Base-by-base conservation (phyloP, 2,888 invertebrate genomes). In the Drosophila anomelani region DNA sequence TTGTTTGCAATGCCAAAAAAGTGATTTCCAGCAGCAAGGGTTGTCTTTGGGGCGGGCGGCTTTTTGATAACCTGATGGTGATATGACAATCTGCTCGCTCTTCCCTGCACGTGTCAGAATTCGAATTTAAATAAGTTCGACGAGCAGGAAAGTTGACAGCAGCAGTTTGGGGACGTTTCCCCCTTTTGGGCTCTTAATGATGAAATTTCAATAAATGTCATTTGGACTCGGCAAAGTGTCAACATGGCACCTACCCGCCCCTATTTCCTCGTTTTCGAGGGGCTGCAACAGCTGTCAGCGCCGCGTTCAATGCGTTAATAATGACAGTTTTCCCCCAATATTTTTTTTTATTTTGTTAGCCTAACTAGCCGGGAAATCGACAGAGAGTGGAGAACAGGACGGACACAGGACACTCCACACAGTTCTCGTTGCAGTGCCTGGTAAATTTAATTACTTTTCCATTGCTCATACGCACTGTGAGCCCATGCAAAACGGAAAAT, bases 361-460 rank as follows among this genome's bases (percentile, higher is more conserved):
- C 41, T 75, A 53, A 66, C 64, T 66, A 64, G 66, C 64, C 67
- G 64, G 66, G 41, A 66, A 58, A 64, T 43, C 47, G 64, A 49
- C 66, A 66, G 77, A 75, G 64, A 72, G 71, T 54, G 39, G 39
- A 15, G 23, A n/a, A 26, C 64, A 64, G 34, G 13, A 43, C 12
- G 47, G 34, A 43, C 41, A 13, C 64, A 36, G 64, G 29, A 44
- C 66, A 44, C 51, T 64, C 57, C 43, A 17, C 32, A 17, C 39
- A 44, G 44, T 26, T 29, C 55, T 41, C 51, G 57, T 36, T 59
- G 57, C 46, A 12, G 10, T 67, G 76, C 61, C 82, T 79, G 80
- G 90, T 88, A 91, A 91, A 91, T 91, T 91, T 91, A 91, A 91
- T 91, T 91, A 91, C 90, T 91, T 91, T 91, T 91, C 86, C 91